These are phyloP conservation scores for Enteromius trimaculatus DNA, from an alignment of 2,797 vertebrate species.

Conservation along the genomic window DNA sequence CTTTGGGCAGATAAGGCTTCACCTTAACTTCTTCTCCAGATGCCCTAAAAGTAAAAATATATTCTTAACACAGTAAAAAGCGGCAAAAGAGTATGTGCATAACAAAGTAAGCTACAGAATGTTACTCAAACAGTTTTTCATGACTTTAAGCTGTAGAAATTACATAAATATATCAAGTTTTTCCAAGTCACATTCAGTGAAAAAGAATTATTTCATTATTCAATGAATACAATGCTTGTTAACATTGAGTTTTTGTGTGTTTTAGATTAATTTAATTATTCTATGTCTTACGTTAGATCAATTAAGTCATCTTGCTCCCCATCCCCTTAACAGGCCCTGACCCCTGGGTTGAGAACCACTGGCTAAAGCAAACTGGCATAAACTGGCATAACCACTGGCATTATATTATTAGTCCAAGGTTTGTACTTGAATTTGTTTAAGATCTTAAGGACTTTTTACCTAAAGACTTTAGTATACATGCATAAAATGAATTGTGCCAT, in stretches of 20 bases:
- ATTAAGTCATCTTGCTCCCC: not conserved
- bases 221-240: not conserved
- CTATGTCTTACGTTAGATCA: not conserved
- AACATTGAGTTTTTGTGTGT: not conserved
- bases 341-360: not conserved
- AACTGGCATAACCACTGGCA: too few relatives aligned
- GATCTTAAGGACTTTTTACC: not conserved
- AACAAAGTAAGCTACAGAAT: not conserved
- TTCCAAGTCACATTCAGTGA: not conserved
- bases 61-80: not conserved
- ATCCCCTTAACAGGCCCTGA: not conserved
- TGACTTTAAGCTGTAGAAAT: not conserved
- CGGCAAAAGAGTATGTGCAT: not conserved
- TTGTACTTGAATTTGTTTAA: not conserved
- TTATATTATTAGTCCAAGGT: not conserved
- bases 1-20: slow-evolving; percentile 91
- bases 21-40: slow-evolving; percentile 93
- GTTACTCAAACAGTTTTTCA: not conserved
- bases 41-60: slow-evolving; percentile 78
- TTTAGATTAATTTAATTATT: not conserved
- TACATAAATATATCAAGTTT: not conserved
- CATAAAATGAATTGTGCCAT: not conserved
- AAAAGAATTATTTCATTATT: too few relatives aligned
- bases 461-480: not conserved
- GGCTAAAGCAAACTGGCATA: not conserved